Evolutionary conservation across 1,140 invertebrate genomes (phyloP), one percentile per base, ranked within the genome.

Genomic region (Danaus melanippus): DNA sequence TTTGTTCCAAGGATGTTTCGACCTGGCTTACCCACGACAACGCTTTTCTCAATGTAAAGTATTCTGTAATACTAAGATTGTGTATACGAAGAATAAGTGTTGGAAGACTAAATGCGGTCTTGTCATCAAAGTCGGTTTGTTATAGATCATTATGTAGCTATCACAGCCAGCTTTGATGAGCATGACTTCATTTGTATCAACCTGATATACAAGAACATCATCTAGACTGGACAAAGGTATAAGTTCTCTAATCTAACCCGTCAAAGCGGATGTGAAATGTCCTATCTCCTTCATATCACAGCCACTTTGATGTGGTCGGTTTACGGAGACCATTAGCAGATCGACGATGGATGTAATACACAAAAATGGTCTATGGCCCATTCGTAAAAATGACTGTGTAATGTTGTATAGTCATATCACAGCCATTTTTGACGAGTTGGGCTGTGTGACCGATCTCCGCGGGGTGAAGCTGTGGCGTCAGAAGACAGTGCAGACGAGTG

Each of bases 81-180:
- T 2, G 21, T 32, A 32, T 32, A 32, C 21, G 21, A 32, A 32
- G 21, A 32, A 32, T 32, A 32, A 32, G 15, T 15, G 15, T 59
- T 39, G 10, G 48, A 15, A 57, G 10, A 62, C 48, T 53, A 62
- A 70, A 79, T 78, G 79, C 67, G 70, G 71, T 73, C 74, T 58
- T 80, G 79, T 64, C 84, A 79, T 86, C 80, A 83, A 86, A 86
- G 82, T 79, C 78, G 84, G 84, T 74, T 77, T 81, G 80, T 86
- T 63, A 81, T 86, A 86, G 84, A 61, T 86, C 77, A 77, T 32
- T 50, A 58, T 42, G 77, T 58, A 84, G 66, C 84, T 85, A 86
- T 86, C 84, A 86, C 82, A 86, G 84, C 84, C 84, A 86, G 84
- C 84, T 86, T 84, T 86, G 84, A 84, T 86, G 84, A 86, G 84